These are phyloP conservation scores for Meandrina meandrites DNA, from an alignment of 92 coral and sea anemone species.

Conservation along the genomic window DNA sequence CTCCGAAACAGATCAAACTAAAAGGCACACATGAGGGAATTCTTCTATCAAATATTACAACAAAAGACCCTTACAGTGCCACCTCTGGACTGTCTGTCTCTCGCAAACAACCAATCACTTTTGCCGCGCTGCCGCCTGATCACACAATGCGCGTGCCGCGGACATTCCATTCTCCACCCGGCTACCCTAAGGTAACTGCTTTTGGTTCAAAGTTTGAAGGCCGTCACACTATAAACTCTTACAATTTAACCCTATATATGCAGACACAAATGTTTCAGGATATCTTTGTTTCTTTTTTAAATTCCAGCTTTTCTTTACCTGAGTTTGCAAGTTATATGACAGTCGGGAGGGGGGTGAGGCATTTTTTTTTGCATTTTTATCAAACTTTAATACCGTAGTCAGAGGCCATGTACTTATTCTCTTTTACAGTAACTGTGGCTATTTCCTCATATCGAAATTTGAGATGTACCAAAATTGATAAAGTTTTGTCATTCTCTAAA, in stretches of 20 bases:
- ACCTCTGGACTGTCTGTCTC: constrained; percentile 19
- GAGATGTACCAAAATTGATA: not conserved
- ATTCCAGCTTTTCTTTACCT: not conserved
- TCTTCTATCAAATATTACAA: not conserved
- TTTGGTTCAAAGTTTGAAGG: too few relatives aligned
- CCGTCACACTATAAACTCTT: too few relatives aligned
- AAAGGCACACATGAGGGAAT: not conserved
- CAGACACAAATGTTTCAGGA: not conserved
- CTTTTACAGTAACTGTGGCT: not conserved
- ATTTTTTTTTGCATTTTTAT: not conserved
- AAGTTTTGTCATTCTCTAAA: not conserved
- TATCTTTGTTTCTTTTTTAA: not conserved
- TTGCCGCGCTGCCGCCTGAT: not conserved
- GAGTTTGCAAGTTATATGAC: not conserved
- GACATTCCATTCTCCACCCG: not conserved
- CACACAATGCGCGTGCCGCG: not conserved
- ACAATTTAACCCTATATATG: too few relatives aligned
- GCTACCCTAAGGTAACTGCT: too few relatives aligned
- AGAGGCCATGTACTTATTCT: not conserved
- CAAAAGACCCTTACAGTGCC: not conserved
- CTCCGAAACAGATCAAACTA: not conserved
- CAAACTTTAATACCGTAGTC: not conserved
- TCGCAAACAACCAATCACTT: not conserved
- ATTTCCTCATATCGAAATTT: not conserved
- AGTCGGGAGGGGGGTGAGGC: not conserved